These are phyloP conservation scores for Ditylenchus dipsaci DNA, from an alignment of 1,140 invertebrate species.

Conservation along the genomic window DNA sequence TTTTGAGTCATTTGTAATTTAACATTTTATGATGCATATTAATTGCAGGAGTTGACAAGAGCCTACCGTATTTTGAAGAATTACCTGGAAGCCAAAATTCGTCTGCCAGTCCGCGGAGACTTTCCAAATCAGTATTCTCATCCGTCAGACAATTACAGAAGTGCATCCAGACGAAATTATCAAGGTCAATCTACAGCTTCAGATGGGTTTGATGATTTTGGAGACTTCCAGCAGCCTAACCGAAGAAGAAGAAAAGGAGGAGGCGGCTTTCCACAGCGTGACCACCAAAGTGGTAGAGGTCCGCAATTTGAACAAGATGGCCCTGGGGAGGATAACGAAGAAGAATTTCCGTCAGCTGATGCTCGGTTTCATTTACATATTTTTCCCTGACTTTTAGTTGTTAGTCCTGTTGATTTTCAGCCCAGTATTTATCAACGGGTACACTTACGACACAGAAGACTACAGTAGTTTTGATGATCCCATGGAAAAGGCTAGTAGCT, in stretches of 20 bases:
- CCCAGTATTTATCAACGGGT: constrained; percentile 19
- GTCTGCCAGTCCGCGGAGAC: background rate
- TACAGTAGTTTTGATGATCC: constrained; percentile 27
- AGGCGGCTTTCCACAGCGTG: background rate
- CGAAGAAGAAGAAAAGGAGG: background rate
- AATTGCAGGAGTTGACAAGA: constrained; percentile 12
- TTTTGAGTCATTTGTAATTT: too few relatives aligned
- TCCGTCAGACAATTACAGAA: background rate
- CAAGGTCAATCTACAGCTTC: constrained; percentile 3
- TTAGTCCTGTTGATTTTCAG: constrained; percentile 2
- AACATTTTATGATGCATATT: background rate
- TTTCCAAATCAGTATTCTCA: background rate
- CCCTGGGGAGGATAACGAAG: background rate
- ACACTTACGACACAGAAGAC: constrained; percentile 20
- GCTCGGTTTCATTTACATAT: background rate
- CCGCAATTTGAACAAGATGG: background rate
- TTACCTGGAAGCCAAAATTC: constrained; percentile 18
- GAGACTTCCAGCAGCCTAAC: constrained; percentile 14
- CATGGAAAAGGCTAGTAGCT: background rate
- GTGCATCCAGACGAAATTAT: background rate
- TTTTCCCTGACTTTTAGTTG: background rate
- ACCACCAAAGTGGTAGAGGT: background rate
- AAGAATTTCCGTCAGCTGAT: background rate
- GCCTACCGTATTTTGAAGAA: constrained; percentile 22
- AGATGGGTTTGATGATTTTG: constrained; percentile 26